A percentile compares a stretch with the other conserved stretches of the same genome.
Evolutionary conservation across 1,140 invertebrate genomes (phyloP).

Genomic region (Leguminivora glycinivorella): DNA sequence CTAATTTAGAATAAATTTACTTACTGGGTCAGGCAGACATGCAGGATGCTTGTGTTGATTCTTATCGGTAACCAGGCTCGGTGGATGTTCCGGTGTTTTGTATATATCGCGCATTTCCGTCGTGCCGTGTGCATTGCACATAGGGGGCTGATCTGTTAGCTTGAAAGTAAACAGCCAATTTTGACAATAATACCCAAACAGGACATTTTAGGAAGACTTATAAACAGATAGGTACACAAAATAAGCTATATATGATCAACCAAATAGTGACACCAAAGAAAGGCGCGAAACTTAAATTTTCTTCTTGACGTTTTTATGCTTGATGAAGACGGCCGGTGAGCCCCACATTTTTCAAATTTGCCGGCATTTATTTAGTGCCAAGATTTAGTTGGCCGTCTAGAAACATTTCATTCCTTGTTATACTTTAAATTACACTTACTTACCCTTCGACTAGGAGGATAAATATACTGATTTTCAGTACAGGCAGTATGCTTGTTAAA

Average conservation of each 20-base stretch:
- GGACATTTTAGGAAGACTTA: too few relatives aligned
- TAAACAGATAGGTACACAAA: too few relatives aligned
- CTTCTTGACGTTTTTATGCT: too few relatives aligned
- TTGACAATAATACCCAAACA: neutral
- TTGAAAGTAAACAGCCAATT: slow-evolving; percentile 21
- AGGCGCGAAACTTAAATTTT: too few relatives aligned
- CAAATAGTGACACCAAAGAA: too few relatives aligned
- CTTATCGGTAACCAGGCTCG: slow-evolving; percentile 55
- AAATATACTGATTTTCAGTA: slow-evolving; percentile 55
- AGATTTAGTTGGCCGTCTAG: too few relatives aligned
- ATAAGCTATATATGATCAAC: too few relatives aligned
- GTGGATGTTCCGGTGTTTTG: slow-evolving; percentile 35
- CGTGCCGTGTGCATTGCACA: slow-evolving; percentile 43
- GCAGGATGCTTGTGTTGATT: slow-evolving; percentile 58
- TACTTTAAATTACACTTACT: slow-evolving; percentile 21
- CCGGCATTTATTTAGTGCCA: too few relatives aligned
- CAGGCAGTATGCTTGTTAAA: slow-evolving; percentile 60
- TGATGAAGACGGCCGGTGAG: too few relatives aligned
- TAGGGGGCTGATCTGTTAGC: slow-evolving; percentile 45
- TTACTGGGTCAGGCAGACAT: slow-evolving; percentile 43
- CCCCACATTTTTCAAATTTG: too few relatives aligned
- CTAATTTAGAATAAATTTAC: slow-evolving; percentile 28
- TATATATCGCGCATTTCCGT: slow-evolving; percentile 54
- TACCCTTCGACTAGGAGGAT: slow-evolving; percentile 55
- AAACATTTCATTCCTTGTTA: too few relatives aligned